Conservation (phyloP, 1,140 invertebrate species). For the Archivesica marissinica region DNA sequence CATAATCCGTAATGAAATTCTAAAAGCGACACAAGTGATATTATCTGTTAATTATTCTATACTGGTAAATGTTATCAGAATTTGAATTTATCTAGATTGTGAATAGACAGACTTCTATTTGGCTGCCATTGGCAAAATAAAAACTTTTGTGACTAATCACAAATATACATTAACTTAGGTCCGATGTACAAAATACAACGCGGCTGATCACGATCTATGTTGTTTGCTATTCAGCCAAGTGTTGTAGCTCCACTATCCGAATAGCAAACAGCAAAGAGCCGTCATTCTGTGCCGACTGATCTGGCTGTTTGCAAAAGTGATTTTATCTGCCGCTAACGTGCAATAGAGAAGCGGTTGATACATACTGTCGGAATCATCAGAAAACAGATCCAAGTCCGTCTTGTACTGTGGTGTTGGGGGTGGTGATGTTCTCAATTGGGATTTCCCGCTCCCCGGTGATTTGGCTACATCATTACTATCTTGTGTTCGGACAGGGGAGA, state of each 20-base stretch:
- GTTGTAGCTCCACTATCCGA: no score
- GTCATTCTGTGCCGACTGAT: not conserved
- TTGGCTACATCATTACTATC: not conserved
- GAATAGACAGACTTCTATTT: no score
- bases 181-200: not conserved
- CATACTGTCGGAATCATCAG: not conserved
- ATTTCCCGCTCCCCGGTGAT: not conserved
- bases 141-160: no score
- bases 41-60: no score
- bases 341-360: not conserved
- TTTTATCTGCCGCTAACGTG: no score
- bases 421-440: not conserved
- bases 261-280: not conserved
- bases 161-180: no score
- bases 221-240: no score
- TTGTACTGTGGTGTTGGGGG: not conserved
- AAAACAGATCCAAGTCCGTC: not conserved
- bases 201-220: not conserved
- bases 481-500: not conserved
- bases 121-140: no score
- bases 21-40: no score
- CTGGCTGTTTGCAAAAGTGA: not conserved
- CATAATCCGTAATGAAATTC: no score
- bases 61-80: no score
- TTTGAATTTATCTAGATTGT: no score